phyloP scores from a whole-genome alignment of 2,797 vertebrate species.

The Poeciliopsis turneri region DNA sequence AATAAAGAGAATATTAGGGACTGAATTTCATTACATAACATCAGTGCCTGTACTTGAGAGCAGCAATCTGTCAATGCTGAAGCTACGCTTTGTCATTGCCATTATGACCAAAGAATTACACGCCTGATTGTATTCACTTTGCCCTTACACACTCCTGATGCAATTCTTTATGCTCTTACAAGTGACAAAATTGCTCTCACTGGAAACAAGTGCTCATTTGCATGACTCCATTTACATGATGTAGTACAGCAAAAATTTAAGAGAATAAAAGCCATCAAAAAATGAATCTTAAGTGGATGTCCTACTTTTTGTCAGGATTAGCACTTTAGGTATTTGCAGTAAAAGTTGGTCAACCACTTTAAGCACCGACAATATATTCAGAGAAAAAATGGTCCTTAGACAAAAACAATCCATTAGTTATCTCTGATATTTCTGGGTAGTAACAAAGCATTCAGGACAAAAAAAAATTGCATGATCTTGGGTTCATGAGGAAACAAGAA shows the following conservation, averaged over 20 bases:
- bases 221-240: constrained; percentile 21
- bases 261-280: constrained; percentile 3
- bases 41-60: constrained; percentile 40
- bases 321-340: background rate
- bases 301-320: constrained; percentile 1
- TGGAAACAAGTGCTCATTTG: constrained; percentile 19
- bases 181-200: constrained; percentile 29
- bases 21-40: constrained; percentile 47
- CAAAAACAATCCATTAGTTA: background rate
- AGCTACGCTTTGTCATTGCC: constrained; percentile 46
- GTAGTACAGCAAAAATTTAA: background rate
- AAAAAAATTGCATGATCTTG: background rate
- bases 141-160: constrained; percentile 41
- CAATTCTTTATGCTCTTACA: constrained; percentile 35
- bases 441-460: background rate
- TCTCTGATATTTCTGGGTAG: background rate
- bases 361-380: background rate
- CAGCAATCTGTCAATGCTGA: constrained; percentile 43
- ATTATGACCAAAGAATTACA: constrained; percentile 56
- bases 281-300: constrained; percentile 3
- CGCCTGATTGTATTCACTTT: constrained; percentile 58
- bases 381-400: background rate
- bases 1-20: constrained; percentile 29
- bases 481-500: background rate
- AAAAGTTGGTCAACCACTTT: background rate